Evolutionary conservation across 2,797 vertebrate genomes (phyloP), one percentile per base, ranked within the genome.

Genomic region (Hybognathus amarus): DNA sequence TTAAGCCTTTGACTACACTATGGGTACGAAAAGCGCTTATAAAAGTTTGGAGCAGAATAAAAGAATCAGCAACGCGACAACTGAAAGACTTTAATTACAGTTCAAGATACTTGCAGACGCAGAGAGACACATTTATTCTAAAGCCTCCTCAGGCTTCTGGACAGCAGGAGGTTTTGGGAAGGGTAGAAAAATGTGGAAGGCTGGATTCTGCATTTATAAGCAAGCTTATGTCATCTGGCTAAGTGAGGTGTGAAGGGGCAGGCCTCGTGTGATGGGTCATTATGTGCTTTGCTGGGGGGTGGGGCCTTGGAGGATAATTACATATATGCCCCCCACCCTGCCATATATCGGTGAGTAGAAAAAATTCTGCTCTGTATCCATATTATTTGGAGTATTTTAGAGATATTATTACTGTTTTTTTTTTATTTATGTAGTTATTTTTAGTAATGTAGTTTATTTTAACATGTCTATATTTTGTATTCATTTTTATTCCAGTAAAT

Each of bases 271-370:
- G 40, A 54, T 95, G 94, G 91, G 93, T 12, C 87, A 64, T 40
- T 93, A 93, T 90, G 85, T 95, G 89, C 87, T 95, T 63, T 95
- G 94, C 91, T 95, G 94, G 92, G 92, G 84, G 93, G 93, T 36
- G 92, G 93, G 56, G 89, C 91, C 81, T 85, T 93, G 89, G 92
- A 94, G 67, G 94, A 95, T 89, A 85, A 91, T 84, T 92, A 94
- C 91, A 85, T 91, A 82, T 91, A 93, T n/a, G 86, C 92, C 47
- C 89, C 92, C 61, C 92, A 92, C 84, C 92, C 91, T 0, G 93
- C 93, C 0, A 92, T 94, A 80, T 95, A 95, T 91, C 91, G 92
- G 94, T 95, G 90, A 93, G 92, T 90, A 66, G 12, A 42, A 59
- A 69, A 27, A 33, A 24, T 20, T 50, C 40, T 50, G 45, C 4